phyloP scores from a whole-genome alignment of 2,888 invertebrate species.

The Dendrolimus pini region DNA sequence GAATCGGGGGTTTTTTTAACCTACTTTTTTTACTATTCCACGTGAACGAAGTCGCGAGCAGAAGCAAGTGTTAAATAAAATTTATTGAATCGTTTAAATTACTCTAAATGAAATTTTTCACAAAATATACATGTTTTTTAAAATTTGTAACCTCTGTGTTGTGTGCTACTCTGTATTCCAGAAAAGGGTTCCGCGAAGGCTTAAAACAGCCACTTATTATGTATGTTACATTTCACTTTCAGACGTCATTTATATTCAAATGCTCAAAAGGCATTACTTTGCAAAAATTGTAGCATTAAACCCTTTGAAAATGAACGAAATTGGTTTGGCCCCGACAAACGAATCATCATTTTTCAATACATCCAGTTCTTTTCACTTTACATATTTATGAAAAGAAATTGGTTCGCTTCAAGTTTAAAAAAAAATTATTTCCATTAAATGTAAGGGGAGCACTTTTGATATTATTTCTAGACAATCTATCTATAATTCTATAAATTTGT shows the following conservation, averaged over 20 bases:
- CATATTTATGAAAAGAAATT: constrained; percentile 15
- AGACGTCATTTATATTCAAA: constrained; percentile 77
- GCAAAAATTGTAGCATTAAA: constrained; percentile 72
- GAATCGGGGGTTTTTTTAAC: too few relatives aligned
- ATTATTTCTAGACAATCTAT: too few relatives aligned
- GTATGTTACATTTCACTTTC: constrained; percentile 78
- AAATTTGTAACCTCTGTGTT: too few relatives aligned
- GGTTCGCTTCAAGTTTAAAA: background rate
- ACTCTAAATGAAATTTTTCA: too few relatives aligned
- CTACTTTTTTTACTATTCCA: too few relatives aligned
- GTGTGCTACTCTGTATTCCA: constrained; percentile 31
- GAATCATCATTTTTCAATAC: constrained; percentile 42
- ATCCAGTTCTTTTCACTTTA: constrained; percentile 24
- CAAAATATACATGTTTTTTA: too few relatives aligned
- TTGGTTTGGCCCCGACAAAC: constrained; percentile 40
- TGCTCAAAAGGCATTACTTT: constrained; percentile 73
- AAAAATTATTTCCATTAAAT: too few relatives aligned
- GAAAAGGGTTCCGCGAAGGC: constrained; percentile 73
- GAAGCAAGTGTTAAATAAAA: too few relatives aligned
- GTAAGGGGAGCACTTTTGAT: too few relatives aligned
- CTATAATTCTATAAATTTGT: too few relatives aligned
- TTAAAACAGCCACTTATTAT: constrained; percentile 78
- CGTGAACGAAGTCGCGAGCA: too few relatives aligned
- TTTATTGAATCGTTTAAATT: too few relatives aligned
- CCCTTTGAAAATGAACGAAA: constrained; percentile 66